These are phyloP conservation scores for Phasianus colchicus DNA, from an alignment of 2,113 vertebrate species.

Conservation along the genomic window DNA sequence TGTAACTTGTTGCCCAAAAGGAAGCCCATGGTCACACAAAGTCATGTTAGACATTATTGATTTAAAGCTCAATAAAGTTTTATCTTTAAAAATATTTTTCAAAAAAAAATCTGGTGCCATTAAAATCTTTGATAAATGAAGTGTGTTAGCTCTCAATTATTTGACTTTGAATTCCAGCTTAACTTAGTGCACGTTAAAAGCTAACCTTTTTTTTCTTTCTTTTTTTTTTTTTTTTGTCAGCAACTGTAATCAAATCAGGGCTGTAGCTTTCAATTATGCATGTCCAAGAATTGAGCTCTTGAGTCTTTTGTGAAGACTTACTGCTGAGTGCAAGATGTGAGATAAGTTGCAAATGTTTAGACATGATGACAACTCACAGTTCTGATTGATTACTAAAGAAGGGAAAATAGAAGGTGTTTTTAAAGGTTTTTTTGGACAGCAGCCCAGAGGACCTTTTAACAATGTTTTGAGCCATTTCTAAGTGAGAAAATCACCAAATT, in stretches of 20 bases:
- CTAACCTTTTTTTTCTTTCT: neutral
- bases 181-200: neutral
- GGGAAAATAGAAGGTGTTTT: slow-evolving; percentile 52
- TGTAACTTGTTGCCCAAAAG: slow-evolving; percentile 54
- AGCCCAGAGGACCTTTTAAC: slow-evolving; percentile 33
- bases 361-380: slow-evolving; percentile 30
- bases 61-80: slow-evolving; percentile 44
- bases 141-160: neutral
- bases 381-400: slow-evolving; percentile 45
- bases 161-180: slow-evolving; percentile 24
- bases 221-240: neutral
- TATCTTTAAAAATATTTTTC: neutral
- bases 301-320: slow-evolving; percentile 48
- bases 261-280: slow-evolving; percentile 34
- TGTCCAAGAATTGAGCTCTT: slow-evolving; percentile 41
- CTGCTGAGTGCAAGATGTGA: slow-evolving; percentile 37
- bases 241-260: slow-evolving; percentile 14
- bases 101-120: neutral
- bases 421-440: neutral
- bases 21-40: slow-evolving; percentile 47
- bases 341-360: slow-evolving; percentile 58
- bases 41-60: neutral
- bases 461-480: slow-evolving; percentile 34
- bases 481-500: slow-evolving; percentile 6
- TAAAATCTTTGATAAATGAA: neutral